Base-by-base conservation (phyloP, 64 coral and sea anemone genomes). In the Montipora capricornis region DNA sequence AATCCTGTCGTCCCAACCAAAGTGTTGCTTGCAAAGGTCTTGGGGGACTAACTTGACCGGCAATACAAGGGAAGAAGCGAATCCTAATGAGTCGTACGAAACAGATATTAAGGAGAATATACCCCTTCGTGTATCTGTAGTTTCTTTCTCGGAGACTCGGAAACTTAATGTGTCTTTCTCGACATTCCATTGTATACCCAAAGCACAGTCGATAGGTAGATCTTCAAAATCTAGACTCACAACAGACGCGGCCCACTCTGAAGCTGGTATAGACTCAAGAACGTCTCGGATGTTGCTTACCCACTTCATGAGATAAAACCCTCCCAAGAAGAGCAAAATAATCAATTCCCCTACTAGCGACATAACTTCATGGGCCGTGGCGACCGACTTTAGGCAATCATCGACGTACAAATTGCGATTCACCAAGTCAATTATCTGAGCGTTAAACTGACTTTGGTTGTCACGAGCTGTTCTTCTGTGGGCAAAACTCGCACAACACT, bases 401-500 rank as follows among this genome's bases (percentile, higher is more conserved):
- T 90, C 88, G 5, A 90, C 88, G 7, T 90, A 90, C 0, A 90
- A 78, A 44, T 90, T 90, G 0, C 75, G 48, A 20, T 78, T 61
- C 4, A 90, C 75, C 17, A 75, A 62, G 0, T 79, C 52, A 24
- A 90, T 60, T 6, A 75, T 90, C 3, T 68, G 60, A 8, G 1
- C 83, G 44, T 74, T 75, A 22, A 89, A 89, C 1, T 89, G 74
- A 2, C 37, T n/a, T 15, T 60, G 15, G 9, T 89, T 89, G 13
- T 77, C 71, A 3, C 22, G 17, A 0, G 84, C 84, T 0, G 84
- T 93, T 67, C 37, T 74, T 24, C 74, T 49, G 29, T 87, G 19
- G 6, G 82, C 82, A 78, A 87, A 93, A 76, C 70, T 93, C 7
- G 91, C 91, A 16, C 14, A 87, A 47, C 16, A 53, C 51, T 5